Percentiles rank a stretch among this genome's conserved stretches.
Conservation (phyloP, 2,888 invertebrate species). For the Antitype chi region DNA sequence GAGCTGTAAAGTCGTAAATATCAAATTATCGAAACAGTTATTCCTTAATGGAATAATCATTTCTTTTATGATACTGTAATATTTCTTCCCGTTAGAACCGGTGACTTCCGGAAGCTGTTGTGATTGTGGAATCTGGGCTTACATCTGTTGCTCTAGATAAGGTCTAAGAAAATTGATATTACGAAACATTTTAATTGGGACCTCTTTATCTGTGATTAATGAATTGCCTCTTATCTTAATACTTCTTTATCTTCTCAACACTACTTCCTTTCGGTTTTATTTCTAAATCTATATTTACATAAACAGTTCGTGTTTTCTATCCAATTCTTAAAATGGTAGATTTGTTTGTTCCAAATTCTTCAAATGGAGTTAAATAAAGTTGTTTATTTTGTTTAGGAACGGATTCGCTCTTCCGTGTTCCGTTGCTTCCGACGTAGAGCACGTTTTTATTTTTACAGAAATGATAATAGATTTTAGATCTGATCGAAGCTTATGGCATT, state of each 20-base stretch:
- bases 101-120: slow-evolving; percentile 39
- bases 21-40: slow-evolving; percentile 22
- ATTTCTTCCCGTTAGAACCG: slow-evolving; percentile 36
- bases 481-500: slow-evolving; percentile 4
- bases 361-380: slow-evolving; percentile 31
- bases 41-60: slow-evolving; percentile 33
- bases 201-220: slow-evolving; percentile 18
- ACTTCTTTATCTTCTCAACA: slow-evolving; percentile 21
- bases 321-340: slow-evolving; percentile 30
- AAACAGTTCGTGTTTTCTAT: slow-evolving; percentile 41
- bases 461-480: slow-evolving; percentile 17
- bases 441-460: slow-evolving; percentile 48
- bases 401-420: slow-evolving; percentile 57
- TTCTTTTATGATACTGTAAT: slow-evolving; percentile 30
- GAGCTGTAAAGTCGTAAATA: slow-evolving; percentile 15
- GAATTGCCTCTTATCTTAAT: slow-evolving; percentile 22
- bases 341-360: slow-evolving; percentile 56
- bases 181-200: slow-evolving; percentile 25
- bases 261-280: slow-evolving; percentile 20
- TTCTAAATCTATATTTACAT: slow-evolving; percentile 32
- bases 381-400: slow-evolving; percentile 51
- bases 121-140: slow-evolving; percentile 21
- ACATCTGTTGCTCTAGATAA: slow-evolving; percentile 32
- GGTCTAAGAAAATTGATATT: slow-evolving; percentile 16
- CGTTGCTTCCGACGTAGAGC: slow-evolving; percentile 41